Conservation (phyloP, 2,113 vertebrate genomes). For the Sylvietta virens region DNA sequence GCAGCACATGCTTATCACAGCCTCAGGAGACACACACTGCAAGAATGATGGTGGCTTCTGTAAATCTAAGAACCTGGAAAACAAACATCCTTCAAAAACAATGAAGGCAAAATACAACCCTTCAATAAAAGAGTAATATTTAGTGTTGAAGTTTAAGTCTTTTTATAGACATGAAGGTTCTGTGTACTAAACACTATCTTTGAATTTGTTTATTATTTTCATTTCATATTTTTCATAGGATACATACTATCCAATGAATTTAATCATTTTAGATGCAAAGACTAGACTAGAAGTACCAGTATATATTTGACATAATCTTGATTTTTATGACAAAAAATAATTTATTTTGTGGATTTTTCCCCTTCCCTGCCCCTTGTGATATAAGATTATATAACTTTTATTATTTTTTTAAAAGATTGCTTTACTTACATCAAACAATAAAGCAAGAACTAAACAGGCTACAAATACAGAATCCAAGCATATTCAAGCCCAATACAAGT, state of each 20-base stretch:
- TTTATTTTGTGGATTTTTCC: neutral
- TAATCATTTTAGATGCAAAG: neutral
- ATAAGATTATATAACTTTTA: neutral
- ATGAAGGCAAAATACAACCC: neutral
- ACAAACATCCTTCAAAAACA: neutral
- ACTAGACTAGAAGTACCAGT: neutral
- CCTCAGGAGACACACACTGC: neutral
- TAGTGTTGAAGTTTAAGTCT: neutral
- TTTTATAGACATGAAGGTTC: neutral
- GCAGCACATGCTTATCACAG: neutral
- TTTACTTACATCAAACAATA: neutral
- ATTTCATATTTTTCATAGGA: neutral
- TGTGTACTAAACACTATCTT: neutral
- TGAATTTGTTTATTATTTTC: neutral
- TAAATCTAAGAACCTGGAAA: neutral
- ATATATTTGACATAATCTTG: neutral
- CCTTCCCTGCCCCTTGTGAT: neutral
- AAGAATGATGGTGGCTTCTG: neutral
- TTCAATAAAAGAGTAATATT: neutral
- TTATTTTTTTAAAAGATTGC: neutral
- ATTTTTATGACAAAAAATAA: neutral
- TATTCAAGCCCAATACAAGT: neutral
- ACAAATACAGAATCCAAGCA: neutral
- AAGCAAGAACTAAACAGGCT: neutral
- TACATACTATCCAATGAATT: neutral